Percentiles rank a stretch among this genome's conserved stretches.
Evolutionary conservation across 2,113 vertebrate species (phyloP).

Genomic region (Phasianus colchicus): DNA sequence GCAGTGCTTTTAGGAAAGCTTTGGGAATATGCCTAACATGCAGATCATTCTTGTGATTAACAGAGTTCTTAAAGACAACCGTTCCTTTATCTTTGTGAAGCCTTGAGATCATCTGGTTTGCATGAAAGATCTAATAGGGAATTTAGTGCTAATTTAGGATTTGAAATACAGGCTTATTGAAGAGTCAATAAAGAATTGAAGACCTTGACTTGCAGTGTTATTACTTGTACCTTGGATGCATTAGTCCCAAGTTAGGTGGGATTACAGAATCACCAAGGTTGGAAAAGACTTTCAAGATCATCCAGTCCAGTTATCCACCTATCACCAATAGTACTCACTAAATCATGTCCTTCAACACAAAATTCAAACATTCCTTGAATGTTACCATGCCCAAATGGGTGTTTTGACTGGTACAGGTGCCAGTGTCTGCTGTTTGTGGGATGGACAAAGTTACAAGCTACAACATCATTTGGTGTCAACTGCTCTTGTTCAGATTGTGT

Average conservation of each 20-base stretch:
- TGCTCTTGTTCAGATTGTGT: not conserved
- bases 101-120: constrained; percentile 2
- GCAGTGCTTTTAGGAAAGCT: not conserved
- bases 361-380: no score
- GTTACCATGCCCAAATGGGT: not conserved
- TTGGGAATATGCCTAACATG: not conserved
- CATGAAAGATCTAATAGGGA: not conserved
- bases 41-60: constrained; percentile 32
- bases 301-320: no score
- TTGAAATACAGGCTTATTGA: not conserved
- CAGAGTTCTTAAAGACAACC: constrained; percentile 11
- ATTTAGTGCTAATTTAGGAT: not conserved
- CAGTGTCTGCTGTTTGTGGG: not conserved
- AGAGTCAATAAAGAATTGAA: not conserved
- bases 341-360: no score
- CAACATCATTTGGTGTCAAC: not conserved
- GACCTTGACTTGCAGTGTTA: not conserved
- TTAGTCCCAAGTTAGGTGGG: accelerated
- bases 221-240: accelerated
- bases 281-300: no score
- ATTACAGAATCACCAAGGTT: not conserved
- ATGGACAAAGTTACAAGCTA: not conserved
- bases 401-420: accelerated
- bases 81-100: not conserved
- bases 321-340: no score